Evolutionary conservation across 1,140 invertebrate genomes (phyloP), one percentile per base, ranked within the genome.

Genomic region (Leptonema lineaticorne): DNA sequence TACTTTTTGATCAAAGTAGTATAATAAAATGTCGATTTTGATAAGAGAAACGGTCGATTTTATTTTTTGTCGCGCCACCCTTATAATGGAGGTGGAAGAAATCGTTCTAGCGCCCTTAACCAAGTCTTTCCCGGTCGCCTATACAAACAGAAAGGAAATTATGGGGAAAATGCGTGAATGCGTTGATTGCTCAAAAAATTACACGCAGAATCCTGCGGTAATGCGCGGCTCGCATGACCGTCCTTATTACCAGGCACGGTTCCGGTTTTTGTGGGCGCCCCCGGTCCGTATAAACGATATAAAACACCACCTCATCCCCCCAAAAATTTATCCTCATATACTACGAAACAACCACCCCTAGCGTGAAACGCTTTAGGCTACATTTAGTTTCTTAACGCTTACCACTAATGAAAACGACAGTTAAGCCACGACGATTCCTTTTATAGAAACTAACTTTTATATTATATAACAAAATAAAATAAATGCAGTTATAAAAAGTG

Each of bases 151-250:
- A 50, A 64, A 62, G 63, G 67, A 69, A 69, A 72, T 72, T 68
- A 69, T 26, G 67, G 29, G 63, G 63, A 72, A 71, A 72, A 72
- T 68, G 70, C 70, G 70, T 72, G 70, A 72, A 72, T 67, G 70
- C 70, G 70, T 72, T 62, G 70, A 72, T 72, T 45, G 60, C 66
- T 62, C 65, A 48, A 28, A 37, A 57, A 66, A 64, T 69, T 72
- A 72, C 70, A 72, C 70, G 70, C 70, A 69, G 62, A 33, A 58
- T 62, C 53, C 27, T 53, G 46, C 59, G 37, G 60, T 69, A 72
- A 72, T 69, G 70, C 67, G 70, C 70, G 63, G 53, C 29, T 72
- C 67, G 70, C 70, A 72, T 72, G 70, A 66, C 67, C 27, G 16
- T 33, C 29, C 29, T 37, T 59, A 71, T 71, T 71, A 68, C 48